Evolutionary conservation across 2,113 vertebrate genomes (phyloP).

Genomic region (Peromyscus polionotus): DNA sequence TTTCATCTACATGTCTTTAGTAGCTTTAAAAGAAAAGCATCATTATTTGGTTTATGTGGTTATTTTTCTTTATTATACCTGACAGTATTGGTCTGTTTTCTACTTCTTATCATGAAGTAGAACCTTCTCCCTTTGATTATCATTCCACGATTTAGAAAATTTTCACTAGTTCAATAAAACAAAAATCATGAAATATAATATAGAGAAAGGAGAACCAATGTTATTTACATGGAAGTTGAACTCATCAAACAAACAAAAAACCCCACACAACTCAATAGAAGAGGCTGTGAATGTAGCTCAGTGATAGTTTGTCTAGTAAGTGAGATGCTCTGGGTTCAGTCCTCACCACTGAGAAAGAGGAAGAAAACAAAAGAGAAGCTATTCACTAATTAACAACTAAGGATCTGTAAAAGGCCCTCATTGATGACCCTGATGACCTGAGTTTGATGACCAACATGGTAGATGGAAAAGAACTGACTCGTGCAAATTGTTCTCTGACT

Average conservation of each 20-base stretch:
- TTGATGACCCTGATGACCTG: too few species aligned
- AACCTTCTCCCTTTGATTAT: not conserved
- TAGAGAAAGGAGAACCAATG: not conserved
- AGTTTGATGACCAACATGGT: too few species aligned
- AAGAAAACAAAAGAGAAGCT: not conserved
- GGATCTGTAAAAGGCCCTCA: not conserved
- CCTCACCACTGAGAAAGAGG: not conserved
- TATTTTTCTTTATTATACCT: not conserved
- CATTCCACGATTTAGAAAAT: not conserved
- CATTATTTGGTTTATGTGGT: not conserved
- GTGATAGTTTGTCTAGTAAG: not conserved
- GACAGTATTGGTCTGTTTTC: not conserved
- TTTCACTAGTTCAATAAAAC: slow-evolving; percentile 12
- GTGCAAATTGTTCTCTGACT: too few species aligned
- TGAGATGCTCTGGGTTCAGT: not conserved
- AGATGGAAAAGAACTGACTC: too few species aligned
- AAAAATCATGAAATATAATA: slow-evolving; percentile 29
- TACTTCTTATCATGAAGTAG: not conserved
- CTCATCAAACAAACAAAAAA: too few species aligned
- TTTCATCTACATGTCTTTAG: not conserved
- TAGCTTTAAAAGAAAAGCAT: not conserved
- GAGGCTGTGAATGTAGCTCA: not conserved
- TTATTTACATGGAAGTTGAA: not conserved
- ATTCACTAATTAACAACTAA: not conserved
- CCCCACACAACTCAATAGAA: not conserved